Base-by-base conservation (phyloP, 2,888 invertebrate species). In the Drosophila testacea region DNA sequence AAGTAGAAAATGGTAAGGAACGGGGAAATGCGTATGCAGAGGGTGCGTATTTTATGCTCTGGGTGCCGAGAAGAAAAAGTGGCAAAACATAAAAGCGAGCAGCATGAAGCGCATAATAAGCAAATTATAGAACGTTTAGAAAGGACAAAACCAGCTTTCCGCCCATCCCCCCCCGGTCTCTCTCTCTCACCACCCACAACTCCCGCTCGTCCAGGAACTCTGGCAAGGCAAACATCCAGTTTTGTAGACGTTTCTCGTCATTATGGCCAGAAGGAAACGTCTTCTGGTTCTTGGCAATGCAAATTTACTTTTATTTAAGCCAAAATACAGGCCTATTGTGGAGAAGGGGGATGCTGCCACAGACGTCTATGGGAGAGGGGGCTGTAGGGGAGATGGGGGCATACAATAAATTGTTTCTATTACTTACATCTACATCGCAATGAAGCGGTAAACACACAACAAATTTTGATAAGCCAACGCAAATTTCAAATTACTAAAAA, bases 361-460 rank as follows among this genome's bases (percentile, higher is more conserved):
- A 16, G 22, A 22, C 22, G 3, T 22, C 22, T 22, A 22, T 22
- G 22, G 22, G 22, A 22, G 9, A 41, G 9, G 1, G 22, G 39
- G 6, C 1, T n/a, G 28, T 1, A 22, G 11, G n/a, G 11, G 2
- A 38, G 22, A 1, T 22, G 22, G 36, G 27, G 51, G 47, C 27
- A 79, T 83, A 89, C 91, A 91, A 92, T 91, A 92, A 92, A 92
- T 91, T 91, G 87, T 89, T 84, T 90, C 90, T 90, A 90, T 92
- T 92, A 91, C 71, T 67, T 75, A 57, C 71, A 75, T 75, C 50
- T 75, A 71, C 63, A 71, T 80, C 73, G 85, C 91, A 89, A 88
- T 90, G 88, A 90, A 91, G 89, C 91, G 88, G 85, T 90, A 90
- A 91, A 90, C 85, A 87, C 83, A 88, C 83, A 86, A 46, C 30